These are phyloP conservation scores for Peromyscus attwateri DNA, from an alignment of 2,797 vertebrate species.

Conservation along the genomic window DNA sequence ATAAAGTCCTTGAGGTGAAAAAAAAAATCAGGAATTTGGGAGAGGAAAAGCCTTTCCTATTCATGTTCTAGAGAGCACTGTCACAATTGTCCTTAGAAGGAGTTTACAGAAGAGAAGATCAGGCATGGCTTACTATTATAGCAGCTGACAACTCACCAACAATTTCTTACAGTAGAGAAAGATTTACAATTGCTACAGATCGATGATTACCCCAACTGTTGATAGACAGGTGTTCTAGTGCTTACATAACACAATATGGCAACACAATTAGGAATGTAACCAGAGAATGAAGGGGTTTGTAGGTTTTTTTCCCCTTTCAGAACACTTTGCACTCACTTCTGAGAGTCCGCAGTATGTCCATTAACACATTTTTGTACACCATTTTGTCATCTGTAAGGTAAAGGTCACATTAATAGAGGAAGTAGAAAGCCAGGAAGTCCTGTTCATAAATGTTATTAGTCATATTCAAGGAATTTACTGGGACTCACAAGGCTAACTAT, in stretches of 20 bases:
- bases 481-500: background rate
- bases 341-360: conserved; percentile 42
- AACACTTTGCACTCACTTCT: conserved; percentile 58
- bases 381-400: conserved; percentile 59
- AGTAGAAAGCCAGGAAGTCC: conserved; percentile 21
- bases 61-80: background rate
- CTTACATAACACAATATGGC: background rate
- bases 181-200: conserved; percentile 17
- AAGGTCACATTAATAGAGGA: conserved; percentile 39
- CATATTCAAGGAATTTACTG: conserved; percentile 4
- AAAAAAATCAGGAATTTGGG: background rate
- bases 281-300: background rate
- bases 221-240: background rate
- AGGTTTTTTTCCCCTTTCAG: background rate
- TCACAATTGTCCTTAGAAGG: background rate
- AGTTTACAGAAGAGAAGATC: background rate
- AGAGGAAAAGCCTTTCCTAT: background rate
- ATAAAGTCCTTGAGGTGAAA: background rate
- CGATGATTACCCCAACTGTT: background rate
- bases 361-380: conserved; percentile 64
- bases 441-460: background rate
- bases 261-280: background rate
- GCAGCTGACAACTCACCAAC: background rate
- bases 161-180: background rate
- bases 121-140: background rate